Conservation (phyloP, 2,113 vertebrate species). For the Xiphorhynchus elegans region DNA sequence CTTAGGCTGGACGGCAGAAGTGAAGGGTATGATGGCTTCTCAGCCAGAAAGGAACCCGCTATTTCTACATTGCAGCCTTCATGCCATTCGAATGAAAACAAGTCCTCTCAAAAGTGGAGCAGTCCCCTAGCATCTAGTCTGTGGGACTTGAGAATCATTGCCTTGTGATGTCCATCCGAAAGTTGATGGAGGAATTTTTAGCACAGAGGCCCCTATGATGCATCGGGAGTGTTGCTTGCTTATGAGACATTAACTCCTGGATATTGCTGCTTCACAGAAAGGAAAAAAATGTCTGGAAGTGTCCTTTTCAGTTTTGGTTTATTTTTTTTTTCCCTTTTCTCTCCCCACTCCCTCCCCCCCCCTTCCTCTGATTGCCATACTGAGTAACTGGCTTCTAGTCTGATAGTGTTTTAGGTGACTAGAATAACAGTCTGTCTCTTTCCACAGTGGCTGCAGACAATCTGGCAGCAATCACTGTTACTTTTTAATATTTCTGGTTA, state of each 20-base stretch:
- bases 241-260: background rate
- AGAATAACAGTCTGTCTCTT: conserved; percentile 72
- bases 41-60: background rate
- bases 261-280: background rate
- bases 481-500: conserved; percentile 72
- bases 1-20: background rate
- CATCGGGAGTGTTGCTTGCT: background rate
- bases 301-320: background rate
- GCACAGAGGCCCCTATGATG: accelerated
- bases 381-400: conserved; percentile 65
- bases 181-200: background rate
- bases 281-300: background rate
- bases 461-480: conserved; percentile 70
- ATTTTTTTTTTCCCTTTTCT: background rate
- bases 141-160: background rate
- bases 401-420: conserved; percentile 65
- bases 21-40: background rate
- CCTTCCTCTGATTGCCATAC: conserved; percentile 11
- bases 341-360: accelerated
- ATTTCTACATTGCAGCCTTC: background rate
- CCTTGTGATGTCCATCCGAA: background rate
- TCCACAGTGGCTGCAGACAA: conserved; percentile 67
- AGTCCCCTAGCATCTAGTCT: background rate
- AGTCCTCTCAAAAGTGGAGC: background rate
- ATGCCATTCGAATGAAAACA: background rate